Evolutionary conservation across 35 echinoderm and acorn worm species (phyloP), one percentile per base, ranked within the genome.

Genomic region (Diadema setosum): DNA sequence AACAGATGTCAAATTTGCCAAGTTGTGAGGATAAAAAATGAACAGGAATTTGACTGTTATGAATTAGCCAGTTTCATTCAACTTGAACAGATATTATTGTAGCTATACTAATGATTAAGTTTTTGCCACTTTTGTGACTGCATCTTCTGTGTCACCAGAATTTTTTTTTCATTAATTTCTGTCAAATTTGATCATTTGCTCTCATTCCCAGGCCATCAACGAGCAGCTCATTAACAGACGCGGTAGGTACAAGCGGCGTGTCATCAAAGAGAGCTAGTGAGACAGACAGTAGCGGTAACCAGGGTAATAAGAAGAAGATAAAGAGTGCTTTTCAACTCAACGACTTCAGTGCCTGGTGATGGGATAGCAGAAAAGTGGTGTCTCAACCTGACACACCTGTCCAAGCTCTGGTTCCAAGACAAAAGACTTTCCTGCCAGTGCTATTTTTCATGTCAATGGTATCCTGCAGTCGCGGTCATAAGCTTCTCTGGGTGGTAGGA

Each of bases 271-370:
- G 90, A 34, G 25, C 83, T 81, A 26, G 23, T 45, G 90, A 92
- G 27, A 42, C 29, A 65, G 84, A 42, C 14, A 65, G 39, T 11
- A 3, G 42, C 52, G 48, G 84, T 64, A 12, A 55, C 81, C 45
- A 59, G 32, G 16, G 31, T 23, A 42, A 48, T 34, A 97, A 90
- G 91, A 97, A 97, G 87, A 97, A 93, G 64, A 84, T 88, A 5
- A 97, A 97, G 42, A 90, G 87, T 34, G 87, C 95, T 14, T 46
- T 37, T 26, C 60, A 44, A 6, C 59, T 97, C 24, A 92, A 58
- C 43, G 91, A 97, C 84, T 97, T 97, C 81, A 97, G 95, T 90
- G 87, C 91, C 20, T 97, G 95, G 95, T 97, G n/a, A 14, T 78
- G 7, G n/a, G 63, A 18, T 60, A 60, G 57, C n/a, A 60, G 21